Base-by-base conservation (phyloP, 2,888 invertebrate species). In the Hemistola chrysoprasaria region DNA sequence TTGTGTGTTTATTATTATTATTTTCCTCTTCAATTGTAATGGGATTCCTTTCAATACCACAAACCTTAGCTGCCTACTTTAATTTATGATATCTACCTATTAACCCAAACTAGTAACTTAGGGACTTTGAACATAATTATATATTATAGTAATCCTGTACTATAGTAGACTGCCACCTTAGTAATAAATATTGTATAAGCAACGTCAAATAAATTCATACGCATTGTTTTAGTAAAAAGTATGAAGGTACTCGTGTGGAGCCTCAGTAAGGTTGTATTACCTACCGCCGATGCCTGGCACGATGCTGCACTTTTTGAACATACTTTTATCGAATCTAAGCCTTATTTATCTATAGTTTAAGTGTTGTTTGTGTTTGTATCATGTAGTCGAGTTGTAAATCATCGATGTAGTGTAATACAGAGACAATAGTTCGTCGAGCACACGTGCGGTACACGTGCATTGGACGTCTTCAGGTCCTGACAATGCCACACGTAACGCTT, bases 381-480 rank as follows among this genome's bases (percentile, higher is more conserved):
- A n/a, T n/a, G n/a, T n/a, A n/a, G n/a, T n/a, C 3, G 2, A 35
- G 53, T 45, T 39, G 43, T 56, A 47, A 50, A 54, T 53, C 46
- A 45, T 33, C 20, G 33, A 42, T 21, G 37, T 47, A 50, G 56
- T 61, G 39, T 50, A 48, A 47, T 45, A 50, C 38, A 39, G 40
- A 68, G 66, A 78, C 75, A 80, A 79, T 73, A 58, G 63, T 64
- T 72, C 75, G 71, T 73, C 59, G 60, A 58, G 33, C 48, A 46
- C 72, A 75, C 78, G 77, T 78, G 78, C 63, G 60, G 29, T 52
- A 56, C 77, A 78, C 77, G 76, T 80, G 80, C 54, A 58, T 54
- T 37, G 31, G 4, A 79, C 54, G 32, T 35, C 47, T 42, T 36
- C 35, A 28, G 9, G 22, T 28, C 36, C 33, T 11, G 8, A 34